Evolutionary conservation across 37 sponge, comb jelly and placozoan species (phyloP).

Genomic region (Hexactinellida sp.): DNA sequence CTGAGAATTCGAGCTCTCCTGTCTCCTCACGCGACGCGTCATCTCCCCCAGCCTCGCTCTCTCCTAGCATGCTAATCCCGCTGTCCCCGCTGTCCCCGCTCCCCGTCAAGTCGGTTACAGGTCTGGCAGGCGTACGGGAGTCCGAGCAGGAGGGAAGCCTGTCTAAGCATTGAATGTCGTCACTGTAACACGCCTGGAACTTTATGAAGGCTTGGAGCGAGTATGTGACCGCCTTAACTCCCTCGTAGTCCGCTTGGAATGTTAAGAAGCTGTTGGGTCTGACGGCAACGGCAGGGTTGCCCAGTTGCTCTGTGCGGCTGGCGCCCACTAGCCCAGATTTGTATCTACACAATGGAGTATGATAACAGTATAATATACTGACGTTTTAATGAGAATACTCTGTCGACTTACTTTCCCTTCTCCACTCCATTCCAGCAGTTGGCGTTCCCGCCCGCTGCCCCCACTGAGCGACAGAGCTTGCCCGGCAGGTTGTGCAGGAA

Average conservation of each 20-base stretch:
- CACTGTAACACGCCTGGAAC: neutral
- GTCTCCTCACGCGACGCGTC: neutral
- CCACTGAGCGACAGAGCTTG: neutral
- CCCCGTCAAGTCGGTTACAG: neutral
- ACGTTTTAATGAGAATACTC: neutral
- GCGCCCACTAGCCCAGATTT: neutral
- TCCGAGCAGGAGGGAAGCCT: neutral
- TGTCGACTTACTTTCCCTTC: neutral
- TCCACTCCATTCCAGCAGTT: neutral
- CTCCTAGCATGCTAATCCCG: neutral
- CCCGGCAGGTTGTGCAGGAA: neutral
- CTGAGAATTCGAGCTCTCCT: neutral
- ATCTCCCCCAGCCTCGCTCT: neutral
- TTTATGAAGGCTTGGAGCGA: neutral
- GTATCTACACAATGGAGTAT: neutral
- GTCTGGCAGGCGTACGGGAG: neutral
- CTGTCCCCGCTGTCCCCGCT: neutral
- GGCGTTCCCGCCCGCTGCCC: neutral
- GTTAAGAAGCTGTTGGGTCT: neutral
- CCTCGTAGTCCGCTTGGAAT: neutral
- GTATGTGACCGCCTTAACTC: neutral
- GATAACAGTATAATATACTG: neutral
- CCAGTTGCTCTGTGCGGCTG: neutral
- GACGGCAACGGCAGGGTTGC: neutral
- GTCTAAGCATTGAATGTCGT: neutral